Base-by-base conservation (phyloP, 2,113 vertebrate species). In the Ornithorhynchus anatinus region DNA sequence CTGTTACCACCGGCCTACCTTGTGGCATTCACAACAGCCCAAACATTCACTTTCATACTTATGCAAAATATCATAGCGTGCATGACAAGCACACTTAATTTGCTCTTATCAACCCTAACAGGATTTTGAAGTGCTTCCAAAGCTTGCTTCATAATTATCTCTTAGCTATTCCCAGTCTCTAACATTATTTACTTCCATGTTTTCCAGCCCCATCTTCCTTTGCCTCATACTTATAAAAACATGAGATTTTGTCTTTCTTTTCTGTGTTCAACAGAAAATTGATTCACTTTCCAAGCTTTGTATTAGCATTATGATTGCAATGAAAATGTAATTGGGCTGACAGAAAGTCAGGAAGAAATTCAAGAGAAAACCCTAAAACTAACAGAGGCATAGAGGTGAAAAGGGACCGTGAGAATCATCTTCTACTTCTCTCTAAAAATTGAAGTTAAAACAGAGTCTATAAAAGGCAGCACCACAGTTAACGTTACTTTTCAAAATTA, bases 161-260 rank as follows among this genome's bases (percentile, higher is more conserved):
- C 43, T 10, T 56, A 6, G 45, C 20, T 43, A 38, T 31, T 59
- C 4, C n/a, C 10, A 52, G 69, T 63, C 64, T 63, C 2, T 61
- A 25, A 39, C 52, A 69, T 62, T 52, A 54, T 22, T 82, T 60
- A 71, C 42, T 69, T 71, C 59, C 57, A 47, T 56, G 27, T n/a
- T 73, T 57, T 47, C 16, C 16, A n/a, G n/a, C n/a, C n/a, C n/a
- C 52, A 64, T 15, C 20, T 43, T 62, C n/a, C n/a, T 51, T 72
- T 40, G 58, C 61, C 53, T 14, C 45, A 43, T 61, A 39, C 53
- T 70, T 44, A 1, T 48, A 77, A 72, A 76, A 29, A 7, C 16
- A 47, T 59, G 52, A 74, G 11, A 33, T 69, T 79, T 69, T 56
- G 56, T 19, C 22, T 27, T 32, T 45, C 39, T 37, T 23, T 4